phyloP scores from a whole-genome alignment of 2,113 vertebrate species.

The Daphoenositta chrysoptera region DNA sequence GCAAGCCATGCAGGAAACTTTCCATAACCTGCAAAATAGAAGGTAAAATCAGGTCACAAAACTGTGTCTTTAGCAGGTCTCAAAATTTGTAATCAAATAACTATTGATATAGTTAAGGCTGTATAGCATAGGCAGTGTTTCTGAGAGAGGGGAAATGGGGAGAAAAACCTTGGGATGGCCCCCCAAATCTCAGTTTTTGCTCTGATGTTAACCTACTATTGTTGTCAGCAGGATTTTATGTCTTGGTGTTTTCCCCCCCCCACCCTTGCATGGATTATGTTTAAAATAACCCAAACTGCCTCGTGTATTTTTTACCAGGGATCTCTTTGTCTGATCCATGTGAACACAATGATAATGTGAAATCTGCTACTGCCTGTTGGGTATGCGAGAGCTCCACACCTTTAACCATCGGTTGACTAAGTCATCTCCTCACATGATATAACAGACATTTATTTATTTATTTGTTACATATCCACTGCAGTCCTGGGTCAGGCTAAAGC shows the following conservation, averaged over 20 bases:
- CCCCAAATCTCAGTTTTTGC: background rate
- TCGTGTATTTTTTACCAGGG: background rate
- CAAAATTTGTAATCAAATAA: background rate
- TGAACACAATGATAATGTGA: background rate
- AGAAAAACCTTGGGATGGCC: background rate
- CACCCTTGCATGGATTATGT: background rate
- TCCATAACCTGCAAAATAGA: background rate
- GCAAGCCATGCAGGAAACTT: background rate
- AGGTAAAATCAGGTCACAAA: background rate
- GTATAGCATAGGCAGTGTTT: background rate
- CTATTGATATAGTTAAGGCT: background rate
- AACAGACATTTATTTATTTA: background rate
- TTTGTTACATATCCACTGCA: background rate
- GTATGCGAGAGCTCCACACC: background rate
- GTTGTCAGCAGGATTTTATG: background rate
- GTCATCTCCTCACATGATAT: background rate
- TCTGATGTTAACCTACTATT: background rate
- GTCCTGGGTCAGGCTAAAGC: background rate
- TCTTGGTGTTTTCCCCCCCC: fast-evolving
- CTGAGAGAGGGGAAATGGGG: background rate
- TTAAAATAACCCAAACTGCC: background rate
- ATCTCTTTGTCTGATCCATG: background rate
- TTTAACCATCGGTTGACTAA: background rate
- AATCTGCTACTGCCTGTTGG: background rate
- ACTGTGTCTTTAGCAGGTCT: background rate